phyloP scores from a whole-genome alignment of 1,140 invertebrate species.

The Papilio glaucus region DNA sequence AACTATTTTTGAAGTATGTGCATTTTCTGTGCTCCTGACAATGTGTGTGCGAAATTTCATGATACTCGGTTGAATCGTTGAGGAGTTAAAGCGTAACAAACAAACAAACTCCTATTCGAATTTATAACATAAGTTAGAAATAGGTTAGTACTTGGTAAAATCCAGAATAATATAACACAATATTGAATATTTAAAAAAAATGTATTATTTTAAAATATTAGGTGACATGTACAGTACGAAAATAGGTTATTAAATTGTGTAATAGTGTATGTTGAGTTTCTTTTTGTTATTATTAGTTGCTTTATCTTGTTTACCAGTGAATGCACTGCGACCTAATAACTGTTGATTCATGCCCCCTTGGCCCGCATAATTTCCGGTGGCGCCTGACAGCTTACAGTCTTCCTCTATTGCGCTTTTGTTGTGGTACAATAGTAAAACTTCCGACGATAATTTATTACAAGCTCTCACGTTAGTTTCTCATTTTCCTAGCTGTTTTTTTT shows the following conservation, averaged over 20 bases:
- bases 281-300: slow-evolving; percentile 28
- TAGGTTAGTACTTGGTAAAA: too few species aligned
- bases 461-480: neutral
- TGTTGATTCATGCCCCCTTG: slow-evolving; percentile 34
- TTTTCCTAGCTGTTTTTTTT: too few species aligned
- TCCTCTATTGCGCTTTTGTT: slow-evolving; percentile 30
- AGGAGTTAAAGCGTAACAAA: too few species aligned
- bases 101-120: too few species aligned
- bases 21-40: too few species aligned
- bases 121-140: too few species aligned
- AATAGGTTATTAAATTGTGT: neutral
- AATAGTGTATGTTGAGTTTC: neutral
- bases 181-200: too few species aligned
- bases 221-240: neutral
- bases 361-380: slow-evolving; percentile 34
- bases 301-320: slow-evolving; percentile 31
- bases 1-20: too few species aligned
- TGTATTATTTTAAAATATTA: neutral
- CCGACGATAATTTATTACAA: neutral
- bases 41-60: too few species aligned
- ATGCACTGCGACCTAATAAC: slow-evolving; percentile 33
- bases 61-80: too few species aligned
- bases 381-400: slow-evolving; percentile 33
- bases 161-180: too few species aligned
- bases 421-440: neutral